phyloP scores from a whole-genome alignment of 2,888 invertebrate genomes.

The Galeruca laticollis region DNA sequence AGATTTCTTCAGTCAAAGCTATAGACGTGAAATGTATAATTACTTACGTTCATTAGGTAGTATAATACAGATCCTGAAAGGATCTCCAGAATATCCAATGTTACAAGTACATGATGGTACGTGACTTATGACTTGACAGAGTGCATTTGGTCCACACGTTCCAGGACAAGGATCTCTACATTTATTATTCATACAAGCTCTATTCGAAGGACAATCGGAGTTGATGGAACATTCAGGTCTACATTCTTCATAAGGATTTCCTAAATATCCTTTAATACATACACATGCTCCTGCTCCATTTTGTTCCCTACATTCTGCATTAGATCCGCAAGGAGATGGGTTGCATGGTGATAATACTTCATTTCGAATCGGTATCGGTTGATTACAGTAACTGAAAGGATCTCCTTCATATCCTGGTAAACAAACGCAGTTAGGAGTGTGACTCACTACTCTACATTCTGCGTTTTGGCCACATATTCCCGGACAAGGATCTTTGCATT shows the following conservation, averaged over 20 bases:
- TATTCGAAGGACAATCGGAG: conserved; percentile 74
- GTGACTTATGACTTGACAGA: conserved; percentile 67
- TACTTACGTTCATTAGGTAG: conserved; percentile 51
- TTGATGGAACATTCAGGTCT: conserved; percentile 77
- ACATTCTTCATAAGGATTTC: conserved; percentile 75
- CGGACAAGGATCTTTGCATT: conserved; percentile 82
- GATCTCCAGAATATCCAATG: conserved; percentile 76
- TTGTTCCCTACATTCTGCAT: conserved; percentile 76
- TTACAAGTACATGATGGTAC: conserved; percentile 75
- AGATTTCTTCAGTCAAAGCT: neutral
- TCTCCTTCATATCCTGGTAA: conserved; percentile 73
- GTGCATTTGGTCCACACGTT: conserved; percentile 76
- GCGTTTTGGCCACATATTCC: conserved; percentile 83
- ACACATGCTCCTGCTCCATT: conserved; percentile 76
- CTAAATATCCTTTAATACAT: conserved; percentile 67
- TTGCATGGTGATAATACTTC: conserved; percentile 69
- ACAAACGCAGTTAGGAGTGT: conserved; percentile 82
- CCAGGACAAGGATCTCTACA: conserved; percentile 79
- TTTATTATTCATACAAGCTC: conserved; percentile 75
- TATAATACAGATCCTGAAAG: conserved; percentile 52
- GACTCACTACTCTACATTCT: conserved; percentile 79
- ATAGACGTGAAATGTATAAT: neutral
- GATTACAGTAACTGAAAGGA: conserved; percentile 70
- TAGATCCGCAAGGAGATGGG: conserved; percentile 76
- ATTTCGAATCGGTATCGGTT: conserved; percentile 57